Base-by-base conservation (phyloP, 2,888 invertebrate genomes). In the Rosalia funebris region DNA sequence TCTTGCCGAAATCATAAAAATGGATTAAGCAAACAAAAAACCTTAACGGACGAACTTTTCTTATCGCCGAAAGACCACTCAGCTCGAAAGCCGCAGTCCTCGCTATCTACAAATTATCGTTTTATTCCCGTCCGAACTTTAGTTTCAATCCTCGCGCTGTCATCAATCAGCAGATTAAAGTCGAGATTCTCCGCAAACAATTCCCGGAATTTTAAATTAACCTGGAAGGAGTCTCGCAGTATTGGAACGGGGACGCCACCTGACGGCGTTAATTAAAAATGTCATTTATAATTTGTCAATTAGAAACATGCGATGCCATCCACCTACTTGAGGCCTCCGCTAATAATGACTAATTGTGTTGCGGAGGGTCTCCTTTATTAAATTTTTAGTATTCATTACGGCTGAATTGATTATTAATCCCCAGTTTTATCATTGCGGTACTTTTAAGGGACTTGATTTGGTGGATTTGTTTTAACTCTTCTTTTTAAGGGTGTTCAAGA, bases 101-200 rank as follows among this genome's bases (percentile, higher is more conserved):
- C n/a, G 7, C 44, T 25, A 44, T 25, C 34, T 15, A 37, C 32
- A 36, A 55, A 55, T 55, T 55, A 55, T 14, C 32, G 34, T 53
- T 53, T 17, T 16, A 41, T 41, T 42, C 45, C 17, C 47, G 47
- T 31, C 17, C 48, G 48, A 50, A 50, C 17, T 50, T 50, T 17
- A 41, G 31, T 25, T 47, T 36, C n/a, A 12, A 45, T 16, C 34
- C 45, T n/a, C 32, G 14, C 16, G 32, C 32, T 53, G 53, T 39
- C 45, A 55, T 56, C 56, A 56, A 56, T 56, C 56, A 56, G 14
- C 39, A 20, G 56, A 46, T 56, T 31, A 56, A 54, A 54, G 44
- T 54, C 42, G 44, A 46, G 31, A 31, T 32, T 46, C 32, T 32
- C 31, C 46, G 46, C 37, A 32, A 37, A 36, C 37, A 19, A 50